Base-by-base conservation (phyloP, 2,888 invertebrate species). In the Parnassius mnemosyne region DNA sequence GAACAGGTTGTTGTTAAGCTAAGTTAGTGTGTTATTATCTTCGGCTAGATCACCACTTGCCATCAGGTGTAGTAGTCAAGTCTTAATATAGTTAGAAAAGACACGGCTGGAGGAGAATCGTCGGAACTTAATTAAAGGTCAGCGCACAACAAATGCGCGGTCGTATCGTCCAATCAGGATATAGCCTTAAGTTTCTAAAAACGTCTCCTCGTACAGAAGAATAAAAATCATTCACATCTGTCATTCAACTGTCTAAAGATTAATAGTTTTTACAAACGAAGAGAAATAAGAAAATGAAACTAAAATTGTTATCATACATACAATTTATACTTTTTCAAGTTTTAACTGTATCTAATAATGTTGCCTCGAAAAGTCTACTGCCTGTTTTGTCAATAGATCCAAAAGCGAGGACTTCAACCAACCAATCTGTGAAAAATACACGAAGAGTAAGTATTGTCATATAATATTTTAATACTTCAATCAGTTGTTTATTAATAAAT, bases 341-440 rank as follows among this genome's bases (percentile, higher is more conserved):
- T 11, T 13, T 54, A 41, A 47, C 61, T 54, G 20, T 12, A 25
- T 51, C 66, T 25, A 54, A 61, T 11, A 25, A 65, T 65, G 68
- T 65, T 0, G 44, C 43, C 9, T 66, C 71, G 1, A 73, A 76
- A 42, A 78, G 75, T 59, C 59, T 74, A 57, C 76, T 85, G 1
- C 85, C 86, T 0, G 69, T 83, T 0, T 57, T 84, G 1, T 68
- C 72, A 1, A 63, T 84, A 63, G 72, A 79, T 25, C 64, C 72
- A 1, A 69, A 68, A 10, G 50, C 62, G 11, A 68, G 71, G 43
- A 53, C 57, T 42, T 12, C 55, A 3, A 65, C 64, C 13, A 71
- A 68, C 51, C 63, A 68, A 49, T 71, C 72, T 11, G 13, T 51
- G 1, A 67, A 66, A 2, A 56, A 47, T 9, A 65, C 50, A 2